Percentiles rank a stretch among this genome's conserved stretches.
These are phyloP conservation scores for Falco peregrinus DNA, from an alignment of 2,797 vertebrate species.

Conservation along the genomic window DNA sequence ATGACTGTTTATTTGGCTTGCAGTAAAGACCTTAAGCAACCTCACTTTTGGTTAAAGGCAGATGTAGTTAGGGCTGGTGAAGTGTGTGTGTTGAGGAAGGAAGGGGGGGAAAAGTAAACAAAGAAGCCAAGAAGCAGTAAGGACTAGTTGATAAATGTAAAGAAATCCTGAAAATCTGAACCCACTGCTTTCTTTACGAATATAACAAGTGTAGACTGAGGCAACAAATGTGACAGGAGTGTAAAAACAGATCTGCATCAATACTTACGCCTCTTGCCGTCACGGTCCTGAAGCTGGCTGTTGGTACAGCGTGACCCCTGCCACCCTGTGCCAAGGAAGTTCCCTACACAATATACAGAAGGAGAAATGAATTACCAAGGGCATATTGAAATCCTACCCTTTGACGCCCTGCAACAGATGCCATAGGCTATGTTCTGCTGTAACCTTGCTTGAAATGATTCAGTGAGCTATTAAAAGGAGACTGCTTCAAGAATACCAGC, in stretches of 20 bases:
- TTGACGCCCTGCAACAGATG: neutral
- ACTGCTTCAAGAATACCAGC: neutral
- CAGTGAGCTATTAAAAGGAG: neutral
- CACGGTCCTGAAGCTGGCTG: neutral
- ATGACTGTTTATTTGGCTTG: neutral
- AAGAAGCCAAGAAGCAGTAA: neutral
- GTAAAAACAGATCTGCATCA: neutral
- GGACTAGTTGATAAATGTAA: neutral
- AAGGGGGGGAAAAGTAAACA: neutral
- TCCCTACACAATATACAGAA: neutral
- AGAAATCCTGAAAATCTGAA: neutral
- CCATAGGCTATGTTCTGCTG: neutral
- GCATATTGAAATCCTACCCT: neutral
- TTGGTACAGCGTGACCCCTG: neutral
- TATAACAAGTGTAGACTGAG: neutral
- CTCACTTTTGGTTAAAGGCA: neutral
- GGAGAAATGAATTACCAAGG: neutral
- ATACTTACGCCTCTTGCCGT: neutral
- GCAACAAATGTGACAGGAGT: neutral
- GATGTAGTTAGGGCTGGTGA: neutral
- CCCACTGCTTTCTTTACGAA: neutral
- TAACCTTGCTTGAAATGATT: neutral
- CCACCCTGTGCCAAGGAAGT: neutral
- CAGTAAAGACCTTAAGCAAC: neutral
- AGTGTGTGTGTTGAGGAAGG: neutral